phyloP scores from a whole-genome alignment of 2,113 vertebrate genomes.

The Pholis gunnellus region DNA sequence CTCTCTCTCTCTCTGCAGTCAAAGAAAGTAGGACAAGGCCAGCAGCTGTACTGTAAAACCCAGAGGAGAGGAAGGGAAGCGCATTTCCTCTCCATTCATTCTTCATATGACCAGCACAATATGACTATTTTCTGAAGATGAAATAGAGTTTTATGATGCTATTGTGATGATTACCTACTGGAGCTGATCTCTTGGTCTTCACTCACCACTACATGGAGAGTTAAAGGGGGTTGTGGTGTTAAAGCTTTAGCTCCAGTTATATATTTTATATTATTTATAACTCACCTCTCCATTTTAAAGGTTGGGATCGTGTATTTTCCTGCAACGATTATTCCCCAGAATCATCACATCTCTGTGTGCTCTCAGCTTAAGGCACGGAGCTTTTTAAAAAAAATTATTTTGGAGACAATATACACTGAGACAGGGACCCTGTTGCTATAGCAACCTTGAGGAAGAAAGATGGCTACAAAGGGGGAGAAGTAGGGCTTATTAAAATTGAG shows the following conservation, averaged over 20 bases:
- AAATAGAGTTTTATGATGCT: background rate
- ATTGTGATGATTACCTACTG: background rate
- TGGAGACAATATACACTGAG: slow-evolving; percentile 25
- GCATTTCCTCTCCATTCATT: slow-evolving; percentile 9
- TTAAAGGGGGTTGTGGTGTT: background rate
- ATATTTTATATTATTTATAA: background rate
- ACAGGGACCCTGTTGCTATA: slow-evolving; percentile 38
- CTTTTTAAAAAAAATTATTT: slow-evolving; percentile 33
- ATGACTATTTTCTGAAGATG: background rate
- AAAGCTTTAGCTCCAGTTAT: background rate
- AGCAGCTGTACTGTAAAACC: slow-evolving; percentile 33
- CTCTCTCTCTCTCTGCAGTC: slow-evolving; percentile 8
- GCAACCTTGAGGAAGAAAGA: slow-evolving; percentile 22
- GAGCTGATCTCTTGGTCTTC: background rate
- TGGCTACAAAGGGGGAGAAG: slow-evolving; percentile 1
- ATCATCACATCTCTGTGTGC: background rate
- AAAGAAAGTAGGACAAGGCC: slow-evolving; percentile 42
- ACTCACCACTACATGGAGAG: background rate
- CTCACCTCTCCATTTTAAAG: background rate
- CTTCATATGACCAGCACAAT: slow-evolving; percentile 1
- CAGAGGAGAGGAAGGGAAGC: background rate
- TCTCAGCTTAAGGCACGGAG: slow-evolving; percentile 5
- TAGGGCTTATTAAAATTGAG: slow-evolving; percentile 30
- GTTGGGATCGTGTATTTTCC: background rate
- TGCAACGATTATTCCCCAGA: background rate